Percentiles rank a stretch among this genome's conserved stretches.
These are phyloP conservation scores for Rhodeus uyekii DNA, from an alignment of 2,797 vertebrate genomes.

Conservation along the genomic window DNA sequence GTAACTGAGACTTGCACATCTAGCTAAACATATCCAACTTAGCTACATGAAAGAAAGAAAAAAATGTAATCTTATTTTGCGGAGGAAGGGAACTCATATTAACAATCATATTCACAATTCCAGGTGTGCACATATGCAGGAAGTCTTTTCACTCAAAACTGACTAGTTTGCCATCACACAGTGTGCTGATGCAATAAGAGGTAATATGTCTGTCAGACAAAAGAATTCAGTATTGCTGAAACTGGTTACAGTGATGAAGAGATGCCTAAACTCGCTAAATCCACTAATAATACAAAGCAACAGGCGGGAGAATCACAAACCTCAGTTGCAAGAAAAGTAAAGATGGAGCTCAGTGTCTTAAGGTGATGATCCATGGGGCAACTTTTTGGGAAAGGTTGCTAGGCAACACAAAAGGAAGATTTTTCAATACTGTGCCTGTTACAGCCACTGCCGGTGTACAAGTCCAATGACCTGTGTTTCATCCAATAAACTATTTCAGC, in stretches of 20 bases:
- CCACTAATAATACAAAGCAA: conserved; percentile 4
- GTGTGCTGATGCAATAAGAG: conserved; percentile 40
- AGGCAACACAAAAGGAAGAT: conserved; percentile 6
- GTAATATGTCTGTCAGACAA: conserved; percentile 37
- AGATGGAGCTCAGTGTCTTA: background rate
- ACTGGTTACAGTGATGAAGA: conserved; percentile 14
- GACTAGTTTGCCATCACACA: conserved; percentile 37
- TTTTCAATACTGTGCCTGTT: conserved; percentile 4
- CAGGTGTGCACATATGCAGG: conserved; percentile 8
- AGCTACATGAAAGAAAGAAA: background rate
- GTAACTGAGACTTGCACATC: too few relatives aligned
- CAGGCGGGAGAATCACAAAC: conserved; percentile 14
- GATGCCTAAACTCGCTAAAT: background rate
- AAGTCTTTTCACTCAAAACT: conserved; percentile 4
- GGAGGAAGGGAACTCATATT: background rate
- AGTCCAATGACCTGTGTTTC: conserved; percentile 2
- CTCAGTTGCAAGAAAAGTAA: background rate
- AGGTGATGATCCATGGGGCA: conserved; percentile 27
- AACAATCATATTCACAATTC: background rate
- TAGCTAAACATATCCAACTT: background rate
- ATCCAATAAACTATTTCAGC: background rate
- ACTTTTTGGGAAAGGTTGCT: conserved; percentile 29
- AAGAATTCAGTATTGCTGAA: conserved; percentile 20
- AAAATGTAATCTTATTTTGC: background rate
- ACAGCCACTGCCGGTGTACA: background rate